A percentile compares a stretch with the other conserved stretches of the same genome.
These are phyloP conservation scores for Amblyopsis rosae DNA, from an alignment of 2,113 vertebrate species.

Conservation along the genomic window DNA sequence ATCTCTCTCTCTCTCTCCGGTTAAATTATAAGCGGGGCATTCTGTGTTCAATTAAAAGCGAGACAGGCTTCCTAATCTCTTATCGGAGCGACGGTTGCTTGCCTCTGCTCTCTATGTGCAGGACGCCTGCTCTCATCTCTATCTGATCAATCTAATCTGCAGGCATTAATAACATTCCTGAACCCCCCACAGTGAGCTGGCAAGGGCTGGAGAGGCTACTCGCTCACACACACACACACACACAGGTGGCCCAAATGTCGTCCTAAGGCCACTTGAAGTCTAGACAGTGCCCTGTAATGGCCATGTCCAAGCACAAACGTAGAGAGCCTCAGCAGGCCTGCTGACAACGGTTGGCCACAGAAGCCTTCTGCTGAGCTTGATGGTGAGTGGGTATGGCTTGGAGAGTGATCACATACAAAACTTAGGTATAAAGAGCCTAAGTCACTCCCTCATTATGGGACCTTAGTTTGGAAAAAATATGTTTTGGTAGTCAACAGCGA, in stretches of 20 bases:
- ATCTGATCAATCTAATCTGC: slow-evolving; percentile 35
- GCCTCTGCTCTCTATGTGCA: neutral
- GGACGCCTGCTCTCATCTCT: slow-evolving; percentile 3
- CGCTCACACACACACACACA: neutral
- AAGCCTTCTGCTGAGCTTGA: slow-evolving; percentile 35
- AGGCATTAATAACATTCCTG: slow-evolving; percentile 27
- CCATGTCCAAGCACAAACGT: neutral
- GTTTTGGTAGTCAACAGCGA: no score
- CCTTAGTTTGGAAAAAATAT: no score
- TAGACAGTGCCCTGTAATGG: slow-evolving; percentile 16
- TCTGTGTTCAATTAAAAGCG: slow-evolving; percentile 15
- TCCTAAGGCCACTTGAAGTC: slow-evolving; percentile 3
- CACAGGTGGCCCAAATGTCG: neutral
- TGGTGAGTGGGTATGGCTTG: slow-evolving; percentile 49
- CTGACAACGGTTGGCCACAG: slow-evolving; percentile 20
- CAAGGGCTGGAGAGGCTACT: neutral
- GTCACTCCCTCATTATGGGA: no score
- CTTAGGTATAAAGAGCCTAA: no score
- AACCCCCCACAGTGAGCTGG: neutral
- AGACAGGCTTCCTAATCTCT: slow-evolving; percentile 7
- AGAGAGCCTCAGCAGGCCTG: slow-evolving; percentile 24
- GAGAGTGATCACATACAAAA: slow-evolving; percentile 21
- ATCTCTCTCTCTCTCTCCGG: neutral
- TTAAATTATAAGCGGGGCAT: neutral
- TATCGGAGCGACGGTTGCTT: neutral